Evolutionary conservation across 2,888 invertebrate species (phyloP).

Genomic region (Pristionchus maxplancki): DNA sequence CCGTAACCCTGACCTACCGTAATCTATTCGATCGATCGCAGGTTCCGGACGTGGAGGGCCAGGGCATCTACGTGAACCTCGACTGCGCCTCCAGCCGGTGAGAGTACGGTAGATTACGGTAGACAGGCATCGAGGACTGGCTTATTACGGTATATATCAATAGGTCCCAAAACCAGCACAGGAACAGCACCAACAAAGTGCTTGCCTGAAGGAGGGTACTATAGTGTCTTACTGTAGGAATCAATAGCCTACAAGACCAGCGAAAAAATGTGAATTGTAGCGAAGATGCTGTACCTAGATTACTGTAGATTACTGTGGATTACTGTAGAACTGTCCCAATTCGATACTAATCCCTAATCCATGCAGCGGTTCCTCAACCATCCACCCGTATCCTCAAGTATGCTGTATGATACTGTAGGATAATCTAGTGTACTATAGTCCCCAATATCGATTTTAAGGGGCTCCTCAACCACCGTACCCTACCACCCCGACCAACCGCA

Average conservation of each 20-base stretch:
- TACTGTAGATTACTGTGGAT: too few species aligned
- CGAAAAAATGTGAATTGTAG: too few species aligned
- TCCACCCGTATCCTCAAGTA: too few species aligned
- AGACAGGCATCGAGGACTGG: not conserved
- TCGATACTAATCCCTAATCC: too few species aligned
- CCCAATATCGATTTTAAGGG: not conserved
- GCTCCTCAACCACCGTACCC: not conserved
- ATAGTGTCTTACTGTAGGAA: too few species aligned
- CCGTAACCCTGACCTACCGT: not conserved
- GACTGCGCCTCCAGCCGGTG: constrained; percentile 7
- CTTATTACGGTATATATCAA: not conserved
- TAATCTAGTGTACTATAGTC: too few species aligned
- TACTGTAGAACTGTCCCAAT: too few species aligned
- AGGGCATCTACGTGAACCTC: constrained; percentile 34
- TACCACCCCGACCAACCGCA: not conserved
- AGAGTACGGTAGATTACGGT: not conserved
- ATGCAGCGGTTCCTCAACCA: too few species aligned
- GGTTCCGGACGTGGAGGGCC: constrained; percentile 34
- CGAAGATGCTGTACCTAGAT: too few species aligned
- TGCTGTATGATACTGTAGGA: too few species aligned
- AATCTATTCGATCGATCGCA: not conserved
- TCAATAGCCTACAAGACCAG: too few species aligned
- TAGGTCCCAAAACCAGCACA: not conserved
- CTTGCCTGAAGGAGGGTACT: not conserved
- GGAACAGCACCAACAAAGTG: not conserved